Evolutionary conservation across 1,140 invertebrate species (phyloP).

Genomic region (Bombus impatiens): DNA sequence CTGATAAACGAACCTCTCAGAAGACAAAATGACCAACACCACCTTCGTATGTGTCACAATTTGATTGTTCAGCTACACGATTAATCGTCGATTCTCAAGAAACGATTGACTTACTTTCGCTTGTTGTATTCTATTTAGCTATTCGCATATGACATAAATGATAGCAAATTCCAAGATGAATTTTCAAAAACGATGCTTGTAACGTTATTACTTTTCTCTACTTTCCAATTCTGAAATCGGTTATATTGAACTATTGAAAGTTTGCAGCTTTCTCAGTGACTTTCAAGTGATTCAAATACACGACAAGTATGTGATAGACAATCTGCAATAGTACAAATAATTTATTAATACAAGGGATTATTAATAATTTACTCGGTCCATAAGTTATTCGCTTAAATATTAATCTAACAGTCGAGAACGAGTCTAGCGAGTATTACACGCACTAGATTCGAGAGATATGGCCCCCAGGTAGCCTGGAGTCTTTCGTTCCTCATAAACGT

Average conservation of each 20-base stretch:
- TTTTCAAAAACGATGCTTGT: neutral
- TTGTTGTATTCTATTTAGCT: too few relatives aligned
- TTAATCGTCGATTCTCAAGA: neutral
- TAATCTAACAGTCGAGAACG: slow-evolving; percentile 74
- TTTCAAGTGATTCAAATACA: neutral
- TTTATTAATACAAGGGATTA: slow-evolving; percentile 69
- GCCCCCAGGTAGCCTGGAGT: slow-evolving; percentile 9
- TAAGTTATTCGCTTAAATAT: slow-evolving; percentile 78
- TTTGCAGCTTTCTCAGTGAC: too few relatives aligned
- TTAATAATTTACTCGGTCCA: slow-evolving; percentile 69
- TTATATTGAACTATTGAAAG: too few relatives aligned
- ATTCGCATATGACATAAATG: too few relatives aligned
- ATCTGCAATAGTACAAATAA: slow-evolving; percentile 63
- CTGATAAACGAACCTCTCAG: too few relatives aligned
- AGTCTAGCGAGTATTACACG: slow-evolving; percentile 38
- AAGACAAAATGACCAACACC: neutral
- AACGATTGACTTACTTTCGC: too few relatives aligned
- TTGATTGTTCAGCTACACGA: neutral
- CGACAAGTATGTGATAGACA: neutral
- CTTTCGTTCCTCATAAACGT: neutral
- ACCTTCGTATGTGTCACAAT: neutral
- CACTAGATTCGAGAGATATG: slow-evolving; percentile 61
- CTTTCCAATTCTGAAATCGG: neutral
- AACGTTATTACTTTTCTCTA: neutral
- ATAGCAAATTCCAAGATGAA: neutral